Evolutionary conservation across 2,888 invertebrate species (phyloP).

Genomic region (Ichneumoninae sp.): DNA sequence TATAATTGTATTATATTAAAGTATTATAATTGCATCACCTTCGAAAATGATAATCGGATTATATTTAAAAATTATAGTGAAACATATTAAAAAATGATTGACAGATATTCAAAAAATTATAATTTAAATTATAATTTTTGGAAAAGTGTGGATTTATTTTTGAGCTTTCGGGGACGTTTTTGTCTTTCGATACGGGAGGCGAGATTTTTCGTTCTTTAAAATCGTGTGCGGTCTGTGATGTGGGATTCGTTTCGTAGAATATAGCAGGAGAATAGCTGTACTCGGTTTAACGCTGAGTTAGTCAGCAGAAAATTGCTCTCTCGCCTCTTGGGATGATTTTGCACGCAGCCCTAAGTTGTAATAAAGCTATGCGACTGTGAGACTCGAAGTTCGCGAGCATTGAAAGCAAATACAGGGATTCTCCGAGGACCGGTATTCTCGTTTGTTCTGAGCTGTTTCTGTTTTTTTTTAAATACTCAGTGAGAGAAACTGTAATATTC

Average conservation of each 20-base stretch:
- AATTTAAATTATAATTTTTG: too few relatives aligned
- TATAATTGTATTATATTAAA: too few relatives aligned
- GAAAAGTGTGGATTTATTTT: too few relatives aligned
- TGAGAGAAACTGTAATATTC: neutral
- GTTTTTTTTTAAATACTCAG: neutral
- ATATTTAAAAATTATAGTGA: too few relatives aligned
- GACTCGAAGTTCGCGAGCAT: neutral
- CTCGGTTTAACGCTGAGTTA: neutral
- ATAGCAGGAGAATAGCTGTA: neutral
- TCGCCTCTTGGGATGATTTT: neutral
- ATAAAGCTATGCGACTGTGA: neutral
- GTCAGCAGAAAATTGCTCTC: neutral
- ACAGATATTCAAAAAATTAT: too few relatives aligned
- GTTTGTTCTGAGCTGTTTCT: neutral
- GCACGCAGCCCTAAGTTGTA: neutral
- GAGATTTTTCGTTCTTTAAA: neutral
- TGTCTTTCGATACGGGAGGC: too few relatives aligned
- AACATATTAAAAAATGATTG: too few relatives aligned
- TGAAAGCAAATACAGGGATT: neutral
- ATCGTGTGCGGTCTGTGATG: conserved; percentile 3
- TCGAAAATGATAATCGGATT: too few relatives aligned
- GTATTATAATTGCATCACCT: too few relatives aligned
- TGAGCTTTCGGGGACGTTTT: too few relatives aligned
- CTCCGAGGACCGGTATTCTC: neutral
- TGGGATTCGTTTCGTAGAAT: conserved; percentile 13